Percentiles rank a stretch among this genome's conserved stretches.
phyloP scores from a whole-genome alignment of 2,888 invertebrate species.

The Ormia ochracea region DNA sequence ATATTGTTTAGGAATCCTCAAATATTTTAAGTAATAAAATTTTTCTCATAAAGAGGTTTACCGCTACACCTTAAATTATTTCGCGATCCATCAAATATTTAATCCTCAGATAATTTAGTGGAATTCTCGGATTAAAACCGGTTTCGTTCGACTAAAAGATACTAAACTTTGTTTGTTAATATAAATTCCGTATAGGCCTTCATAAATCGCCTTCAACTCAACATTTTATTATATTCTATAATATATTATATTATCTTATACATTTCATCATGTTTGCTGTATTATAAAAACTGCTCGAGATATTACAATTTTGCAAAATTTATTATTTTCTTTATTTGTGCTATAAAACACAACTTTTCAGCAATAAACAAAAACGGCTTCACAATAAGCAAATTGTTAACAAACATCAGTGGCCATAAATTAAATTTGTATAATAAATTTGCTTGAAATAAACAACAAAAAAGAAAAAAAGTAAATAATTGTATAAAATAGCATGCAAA shows the following conservation, averaged over 20 bases:
- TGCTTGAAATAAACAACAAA: background rate
- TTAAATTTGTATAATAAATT: constrained; percentile 11
- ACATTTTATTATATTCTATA: no score
- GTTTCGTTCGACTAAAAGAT: no score
- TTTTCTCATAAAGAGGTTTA: no score
- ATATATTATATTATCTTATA: background rate
- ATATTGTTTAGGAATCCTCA: no score
- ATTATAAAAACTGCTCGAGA: background rate
- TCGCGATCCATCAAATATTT: no score
- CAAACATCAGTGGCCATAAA: constrained; percentile 38
- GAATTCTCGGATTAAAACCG: no score
- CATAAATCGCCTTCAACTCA: no score
- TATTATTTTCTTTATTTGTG: constrained; percentile 8
- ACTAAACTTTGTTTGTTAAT: no score
- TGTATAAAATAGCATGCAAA: background rate
- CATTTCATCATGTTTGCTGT: background rate
- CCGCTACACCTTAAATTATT: no score
- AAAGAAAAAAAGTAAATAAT: background rate
- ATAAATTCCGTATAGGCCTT: no score
- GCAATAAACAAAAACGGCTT: background rate
- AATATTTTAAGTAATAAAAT: no score
- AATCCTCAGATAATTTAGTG: no score
- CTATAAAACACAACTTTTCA: background rate
- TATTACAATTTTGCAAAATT: constrained; percentile 14
- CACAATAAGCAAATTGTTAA: constrained; percentile 44